These are phyloP conservation scores for Limenitis arthemis DNA, from an alignment of 2,888 invertebrate genomes.

Conservation along the genomic window DNA sequence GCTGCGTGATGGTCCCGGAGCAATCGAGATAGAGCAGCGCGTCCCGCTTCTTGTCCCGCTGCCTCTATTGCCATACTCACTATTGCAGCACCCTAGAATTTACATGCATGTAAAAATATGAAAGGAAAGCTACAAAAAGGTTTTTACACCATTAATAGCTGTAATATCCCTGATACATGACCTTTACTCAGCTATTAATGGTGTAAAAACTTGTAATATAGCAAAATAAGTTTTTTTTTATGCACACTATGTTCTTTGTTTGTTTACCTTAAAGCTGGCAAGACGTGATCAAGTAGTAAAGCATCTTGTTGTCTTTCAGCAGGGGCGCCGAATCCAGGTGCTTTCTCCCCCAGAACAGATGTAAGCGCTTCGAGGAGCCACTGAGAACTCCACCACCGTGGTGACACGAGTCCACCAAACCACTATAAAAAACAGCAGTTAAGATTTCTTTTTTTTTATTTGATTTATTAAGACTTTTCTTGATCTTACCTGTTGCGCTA, in stretches of 20 bases:
- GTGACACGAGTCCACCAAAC: conserved; percentile 86
- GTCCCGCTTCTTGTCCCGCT: conserved; percentile 57
- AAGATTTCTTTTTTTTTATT: background rate
- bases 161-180: no score
- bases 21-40: conserved; percentile 55
- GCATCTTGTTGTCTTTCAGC: conserved; percentile 46
- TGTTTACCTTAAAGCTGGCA: conserved; percentile 56
- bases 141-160: no score
- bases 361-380: conserved; percentile 95
- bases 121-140: no score
- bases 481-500: conserved; percentile 80
- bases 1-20: conserved; percentile 54
- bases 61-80: conserved; percentile 69
- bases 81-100: conserved; percentile 58
- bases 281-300: conserved; percentile 54
- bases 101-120: no score
- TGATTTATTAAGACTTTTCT: no score
- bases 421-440: conserved; percentile 33
- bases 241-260: background rate
- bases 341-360: conserved; percentile 85
- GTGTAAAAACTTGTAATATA: no score
- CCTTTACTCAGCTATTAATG: no score
- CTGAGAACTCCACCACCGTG: conserved; percentile 94
- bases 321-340: conserved; percentile 36
- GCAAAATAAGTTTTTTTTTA: no score